Evolutionary conservation across 2,888 invertebrate species (phyloP).

Genomic region (Leptopilina drosophilae): DNA sequence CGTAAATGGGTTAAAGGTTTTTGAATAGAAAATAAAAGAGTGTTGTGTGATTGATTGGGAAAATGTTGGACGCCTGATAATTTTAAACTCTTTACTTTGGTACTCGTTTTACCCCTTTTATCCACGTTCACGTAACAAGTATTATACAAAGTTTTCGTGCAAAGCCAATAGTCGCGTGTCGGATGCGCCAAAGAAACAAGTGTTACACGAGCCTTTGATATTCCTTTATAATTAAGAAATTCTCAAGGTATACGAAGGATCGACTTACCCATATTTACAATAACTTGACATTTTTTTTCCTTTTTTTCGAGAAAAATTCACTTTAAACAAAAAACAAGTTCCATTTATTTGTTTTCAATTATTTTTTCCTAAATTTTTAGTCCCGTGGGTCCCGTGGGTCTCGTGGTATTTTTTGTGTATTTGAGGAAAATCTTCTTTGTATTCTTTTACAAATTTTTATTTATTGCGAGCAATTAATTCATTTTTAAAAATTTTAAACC

Average conservation of each 20-base stretch:
- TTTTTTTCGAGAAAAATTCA: not conserved
- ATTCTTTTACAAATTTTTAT: too few relatives aligned
- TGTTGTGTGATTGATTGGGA: conserved; percentile 1
- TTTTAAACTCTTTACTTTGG: conserved; percentile 21
- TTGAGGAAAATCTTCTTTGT: too few relatives aligned
- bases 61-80: conserved; percentile 11
- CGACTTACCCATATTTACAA: conserved; percentile 28
- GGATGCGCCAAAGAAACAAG: conserved; percentile 30
- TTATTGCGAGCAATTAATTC: too few relatives aligned
- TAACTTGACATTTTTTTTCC: not conserved
- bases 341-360: too few relatives aligned
- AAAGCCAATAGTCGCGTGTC: conserved; percentile 31
- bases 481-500: too few relatives aligned
- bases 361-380: too few relatives aligned
- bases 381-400: too few relatives aligned
- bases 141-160: conserved; percentile 38
- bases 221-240: conserved; percentile 20
- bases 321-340: too few relatives aligned
- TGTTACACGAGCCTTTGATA: conserved; percentile 35
- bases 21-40: not conserved
- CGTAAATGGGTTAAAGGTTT: not conserved
- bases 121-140: conserved; percentile 33
- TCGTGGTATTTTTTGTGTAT: too few relatives aligned
- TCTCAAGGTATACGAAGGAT: conserved; percentile 34
- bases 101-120: conserved; percentile 18